These are phyloP conservation scores for Panopea generosa DNA, from an alignment of 2,888 invertebrate genomes.

Conservation along the genomic window DNA sequence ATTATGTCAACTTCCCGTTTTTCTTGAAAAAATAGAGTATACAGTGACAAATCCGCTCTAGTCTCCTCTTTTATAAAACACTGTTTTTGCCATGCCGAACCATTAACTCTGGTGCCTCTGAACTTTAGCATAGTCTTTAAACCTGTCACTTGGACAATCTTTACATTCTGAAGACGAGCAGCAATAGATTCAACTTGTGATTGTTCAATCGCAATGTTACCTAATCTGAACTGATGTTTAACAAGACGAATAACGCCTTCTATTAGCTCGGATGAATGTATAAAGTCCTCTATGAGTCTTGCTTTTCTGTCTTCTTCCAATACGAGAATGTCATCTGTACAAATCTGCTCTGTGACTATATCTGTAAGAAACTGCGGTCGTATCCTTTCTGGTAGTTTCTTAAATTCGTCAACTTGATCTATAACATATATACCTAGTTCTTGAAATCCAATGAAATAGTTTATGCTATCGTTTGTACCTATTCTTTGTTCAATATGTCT, in stretches of 20 bases:
- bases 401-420: slow-evolving; percentile 30
- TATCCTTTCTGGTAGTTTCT: slow-evolving; percentile 43
- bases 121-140: no score
- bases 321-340: background rate
- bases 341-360: slow-evolving; percentile 60
- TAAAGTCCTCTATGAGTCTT: slow-evolving; percentile 6
- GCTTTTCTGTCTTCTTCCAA: background rate
- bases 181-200: slow-evolving; percentile 5
- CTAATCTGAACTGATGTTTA: slow-evolving; percentile 5
- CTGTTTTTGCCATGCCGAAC: slow-evolving; percentile 4
- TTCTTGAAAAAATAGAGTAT: background rate
- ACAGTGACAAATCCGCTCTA: background rate
- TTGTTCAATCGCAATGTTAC: background rate
- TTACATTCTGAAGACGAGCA: background rate
- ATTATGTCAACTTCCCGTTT: background rate
- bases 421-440: slow-evolving; percentile 13
- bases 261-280: slow-evolving; percentile 5
- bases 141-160: background rate
- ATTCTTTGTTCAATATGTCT: slow-evolving; percentile 15
- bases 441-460: slow-evolving; percentile 36
- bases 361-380: slow-evolving; percentile 63
- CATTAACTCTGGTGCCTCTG: background rate
- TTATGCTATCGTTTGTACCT: slow-evolving; percentile 4
- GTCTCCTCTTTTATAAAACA: background rate
- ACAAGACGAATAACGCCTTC: slow-evolving; percentile 19